Conservation (phyloP, 2,797 vertebrate species). For the Rousettus madagascariensis region DNA sequence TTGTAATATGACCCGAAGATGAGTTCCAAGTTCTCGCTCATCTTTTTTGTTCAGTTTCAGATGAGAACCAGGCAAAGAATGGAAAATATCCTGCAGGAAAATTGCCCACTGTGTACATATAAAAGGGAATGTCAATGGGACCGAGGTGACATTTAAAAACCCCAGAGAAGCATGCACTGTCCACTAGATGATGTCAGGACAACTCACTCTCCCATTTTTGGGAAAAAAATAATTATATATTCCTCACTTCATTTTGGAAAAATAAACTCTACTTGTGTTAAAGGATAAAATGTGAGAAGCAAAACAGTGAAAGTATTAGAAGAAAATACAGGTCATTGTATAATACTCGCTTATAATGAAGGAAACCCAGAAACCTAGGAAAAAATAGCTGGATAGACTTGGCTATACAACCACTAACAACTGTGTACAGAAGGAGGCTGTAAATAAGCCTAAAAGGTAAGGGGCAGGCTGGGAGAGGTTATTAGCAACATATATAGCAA, state of each 20-base stretch:
- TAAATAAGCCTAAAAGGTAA: not conserved
- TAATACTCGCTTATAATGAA: not conserved
- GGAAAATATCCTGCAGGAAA: fast-evolving
- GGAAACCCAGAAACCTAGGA: not conserved
- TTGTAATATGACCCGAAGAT: not conserved
- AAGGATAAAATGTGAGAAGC: not conserved
- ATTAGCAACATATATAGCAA: not conserved
- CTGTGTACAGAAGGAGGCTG: not conserved
- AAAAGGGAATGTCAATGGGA: not conserved
- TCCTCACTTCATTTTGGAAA: not conserved
- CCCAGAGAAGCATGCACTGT: fast-evolving
- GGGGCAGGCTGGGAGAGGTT: not conserved
- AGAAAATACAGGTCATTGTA: not conserved
- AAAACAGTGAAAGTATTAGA: not conserved
- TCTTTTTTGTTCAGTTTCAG: not conserved
- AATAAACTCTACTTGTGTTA: not conserved
- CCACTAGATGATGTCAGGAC: not conserved
- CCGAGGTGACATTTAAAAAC: no score
- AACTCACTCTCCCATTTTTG: no score
- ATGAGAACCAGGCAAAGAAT: not conserved
- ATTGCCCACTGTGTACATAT: fast-evolving
- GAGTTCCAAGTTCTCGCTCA: fast-evolving
- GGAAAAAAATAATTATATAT: no score
- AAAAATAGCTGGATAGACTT: not conserved
- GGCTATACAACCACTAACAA: not conserved